These are phyloP conservation scores for Diachasmimorpha longicaudata DNA, from an alignment of 1,140 invertebrate genomes.

Conservation along the genomic window DNA sequence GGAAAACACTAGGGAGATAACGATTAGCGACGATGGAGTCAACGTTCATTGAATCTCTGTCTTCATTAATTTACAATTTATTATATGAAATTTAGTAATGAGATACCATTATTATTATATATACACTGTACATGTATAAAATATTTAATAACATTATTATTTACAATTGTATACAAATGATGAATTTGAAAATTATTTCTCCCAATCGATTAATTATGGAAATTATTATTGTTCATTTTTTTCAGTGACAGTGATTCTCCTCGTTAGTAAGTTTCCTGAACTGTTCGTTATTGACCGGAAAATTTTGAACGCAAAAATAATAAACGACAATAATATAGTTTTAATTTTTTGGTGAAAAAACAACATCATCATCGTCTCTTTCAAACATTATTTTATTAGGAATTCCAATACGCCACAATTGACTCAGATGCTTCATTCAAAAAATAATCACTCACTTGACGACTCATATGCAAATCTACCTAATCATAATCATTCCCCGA, in stretches of 20 bases:
- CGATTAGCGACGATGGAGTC: background rate
- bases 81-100: slow-evolving; percentile 18
- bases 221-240: no score
- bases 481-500: background rate
- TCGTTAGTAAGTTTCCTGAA: no score
- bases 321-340: no score
- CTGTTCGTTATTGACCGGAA: no score
- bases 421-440: no score
- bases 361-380: no score
- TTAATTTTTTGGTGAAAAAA: no score
- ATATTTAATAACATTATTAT: slow-evolving; percentile 23
- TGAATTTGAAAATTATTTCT: background rate
- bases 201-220: no score
- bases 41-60: slow-evolving; percentile 11
- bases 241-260: no score
- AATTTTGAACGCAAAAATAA: no score
- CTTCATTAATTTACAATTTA: slow-evolving; percentile 17
- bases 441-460: background rate
- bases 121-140: slow-evolving; percentile 26
- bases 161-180: slow-evolving; percentile 22
- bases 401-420: no score
- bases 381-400: no score
- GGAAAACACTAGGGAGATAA: background rate
- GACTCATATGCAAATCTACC: background rate
- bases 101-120: slow-evolving; percentile 23